These are phyloP conservation scores for Meteorus sp. DNA, from an alignment of 1,140 invertebrate species.

Conservation along the genomic window DNA sequence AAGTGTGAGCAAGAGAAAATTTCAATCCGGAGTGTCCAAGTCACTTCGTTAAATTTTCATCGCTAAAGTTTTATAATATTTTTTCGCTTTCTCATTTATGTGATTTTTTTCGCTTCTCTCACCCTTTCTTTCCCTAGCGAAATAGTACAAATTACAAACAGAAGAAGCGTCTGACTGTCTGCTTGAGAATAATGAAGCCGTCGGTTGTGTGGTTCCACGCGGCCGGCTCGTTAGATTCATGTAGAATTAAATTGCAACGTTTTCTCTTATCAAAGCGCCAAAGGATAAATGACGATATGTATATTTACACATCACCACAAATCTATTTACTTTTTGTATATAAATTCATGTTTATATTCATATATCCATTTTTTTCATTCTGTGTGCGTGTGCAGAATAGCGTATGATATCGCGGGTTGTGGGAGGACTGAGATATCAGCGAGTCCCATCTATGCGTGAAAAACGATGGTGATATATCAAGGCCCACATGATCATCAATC, in stretches of 20 bases:
- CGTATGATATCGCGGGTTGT: conserved; percentile 5
- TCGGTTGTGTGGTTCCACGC: not conserved
- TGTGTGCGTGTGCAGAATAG: not conserved
- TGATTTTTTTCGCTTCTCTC: too few relatives aligned
- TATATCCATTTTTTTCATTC: not conserved
- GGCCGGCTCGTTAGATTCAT: not conserved
- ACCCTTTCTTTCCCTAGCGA: not conserved
- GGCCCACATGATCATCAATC: conserved; percentile 40
- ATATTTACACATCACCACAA: too few relatives aligned
- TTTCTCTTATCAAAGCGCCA: not conserved
- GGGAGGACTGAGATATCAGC: conserved; percentile 36
- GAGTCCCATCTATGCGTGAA: conserved; percentile 48
- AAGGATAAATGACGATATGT: not conserved
- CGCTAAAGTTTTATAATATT: too few relatives aligned
- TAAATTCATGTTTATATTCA: not conserved
- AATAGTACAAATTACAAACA: not conserved
- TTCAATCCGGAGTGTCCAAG: too few relatives aligned
- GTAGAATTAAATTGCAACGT: not conserved
- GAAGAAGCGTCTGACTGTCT: not conserved
- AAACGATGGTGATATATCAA: conserved; percentile 49
- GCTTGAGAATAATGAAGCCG: not conserved
- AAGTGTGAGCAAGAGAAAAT: too few relatives aligned
- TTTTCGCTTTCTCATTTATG: too few relatives aligned
- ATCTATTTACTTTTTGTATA: too few relatives aligned
- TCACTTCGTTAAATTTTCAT: too few relatives aligned